Evolutionary conservation across 2,797 vertebrate species (phyloP), one percentile per base, ranked within the genome.

Genomic region (Otolemur crassicaudatus): DNA sequence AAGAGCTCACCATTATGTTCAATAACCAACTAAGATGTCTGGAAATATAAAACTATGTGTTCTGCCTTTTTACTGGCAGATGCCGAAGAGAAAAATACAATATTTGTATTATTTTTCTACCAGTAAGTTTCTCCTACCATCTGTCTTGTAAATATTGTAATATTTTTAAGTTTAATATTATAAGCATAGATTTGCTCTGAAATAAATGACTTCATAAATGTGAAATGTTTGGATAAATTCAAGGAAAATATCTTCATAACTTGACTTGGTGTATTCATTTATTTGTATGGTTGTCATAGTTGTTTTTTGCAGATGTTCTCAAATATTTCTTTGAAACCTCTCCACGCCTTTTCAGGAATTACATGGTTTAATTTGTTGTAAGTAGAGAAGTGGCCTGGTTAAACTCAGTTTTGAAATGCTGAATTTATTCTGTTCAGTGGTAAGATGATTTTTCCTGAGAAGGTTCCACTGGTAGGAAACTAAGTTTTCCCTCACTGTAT

Each of bases 291-390:
- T 97, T 92, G 92, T 97, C 94, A 93, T 69, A 94, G 72, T 90
- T 96, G 96, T 94, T 94, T 96, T 93, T 63, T 87, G 75, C 96
- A 97, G 96, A 96, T 97, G 96, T 95, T 97, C 95, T 87, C 93
- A 94, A 67, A 94, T 96, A 84, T 95, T 96, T 97, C 95, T 97
- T 97, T 91, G 97, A 96, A 97, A 87, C 49, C 73, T 72, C 67
- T 96, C 82, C 97, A 96, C 23, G 93, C 89, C 61, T 97, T 94
- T 90, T 96, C 56, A 90, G 81, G 58, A 96, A 58, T 96, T 94
- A 87, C 93, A 70, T 95, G 84, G 83, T 79, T 96, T 97, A 90
- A 93, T 97, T 96, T 94, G 77, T 93, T 87, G 40, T 93, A 76
- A 94, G 72, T 91, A 95, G 90, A 73, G 90, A 90, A 95, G 85